Base-by-base conservation (phyloP, 2,888 invertebrate genomes). In the Gymnosoma rotundatum region DNA sequence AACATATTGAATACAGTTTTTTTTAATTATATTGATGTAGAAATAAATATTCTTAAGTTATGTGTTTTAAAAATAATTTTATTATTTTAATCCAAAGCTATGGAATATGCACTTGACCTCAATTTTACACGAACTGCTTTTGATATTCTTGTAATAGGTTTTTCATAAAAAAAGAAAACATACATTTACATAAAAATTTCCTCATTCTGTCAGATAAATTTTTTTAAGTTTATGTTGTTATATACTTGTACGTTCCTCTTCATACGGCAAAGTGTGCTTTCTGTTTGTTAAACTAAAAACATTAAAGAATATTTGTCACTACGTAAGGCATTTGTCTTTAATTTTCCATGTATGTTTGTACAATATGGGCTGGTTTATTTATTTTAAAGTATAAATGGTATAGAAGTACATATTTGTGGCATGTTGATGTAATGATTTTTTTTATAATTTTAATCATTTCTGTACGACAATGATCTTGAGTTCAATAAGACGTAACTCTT, bases 301-400 rank as follows among this genome's bases (percentile, higher is more conserved):
- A 32, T 0, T 21, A 52, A 8, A 58, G 52, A 69, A 42, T 67
- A 1, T 61, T 69, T 80, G 69, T 74, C 69, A 80, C 67, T 75
- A 80, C 67, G 74, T 72, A 48, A 69, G 61, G 80, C 67, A 61
- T 80, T 80, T 74, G 48, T 63, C 56, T 56, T 67, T 42, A 48
- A 61, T 67, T 61, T 56, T 60, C 18, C 16, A 61, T 61, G 54
- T 56, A 5, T 42, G 42, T 12, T 54, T 21, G 18, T n/a, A n/a
- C 14, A 38, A 38, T 56, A 16, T 48, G 50, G 21, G n/a, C 36
- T 38, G 25, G 50, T 54, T 32, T 63, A 36, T 69, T n/a, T 50
- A 60, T 48, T 45, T 58, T 12, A 20, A 56, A 25, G 7, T 52
- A 12, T 42, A 18, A 38, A 16, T 32, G 45, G 18, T 8, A 16